These are phyloP conservation scores for Nansenia antarctica DNA, from an alignment of 2,113 vertebrate genomes.

Conservation along the genomic window DNA sequence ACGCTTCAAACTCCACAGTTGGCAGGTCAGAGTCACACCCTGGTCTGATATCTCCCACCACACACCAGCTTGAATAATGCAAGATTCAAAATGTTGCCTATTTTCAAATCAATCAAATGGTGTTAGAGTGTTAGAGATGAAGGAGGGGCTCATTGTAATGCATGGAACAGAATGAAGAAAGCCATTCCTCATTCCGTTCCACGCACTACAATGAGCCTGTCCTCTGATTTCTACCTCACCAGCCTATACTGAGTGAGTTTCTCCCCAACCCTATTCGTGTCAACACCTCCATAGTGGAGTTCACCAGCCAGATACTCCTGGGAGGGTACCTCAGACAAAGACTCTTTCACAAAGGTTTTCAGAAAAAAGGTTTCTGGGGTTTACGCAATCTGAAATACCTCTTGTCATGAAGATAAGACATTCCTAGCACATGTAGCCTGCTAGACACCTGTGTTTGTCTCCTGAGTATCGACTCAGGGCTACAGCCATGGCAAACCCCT, in stretches of 20 bases:
- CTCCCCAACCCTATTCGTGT: not conserved
- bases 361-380: conserved; percentile 4
- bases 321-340: conserved; percentile 46
- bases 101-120: too few relatives aligned
- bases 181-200: too few relatives aligned
- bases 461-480: not conserved
- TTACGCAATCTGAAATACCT: conserved; percentile 44
- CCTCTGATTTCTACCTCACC: too few relatives aligned
- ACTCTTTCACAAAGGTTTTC: conserved; percentile 37
- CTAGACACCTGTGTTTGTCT: not conserved
- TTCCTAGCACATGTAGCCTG: conserved; percentile 23
- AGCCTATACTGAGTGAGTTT: not conserved
- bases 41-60: not conserved
- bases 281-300: conserved; percentile 10
- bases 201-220: too few relatives aligned
- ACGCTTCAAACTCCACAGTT: conserved; percentile 80
- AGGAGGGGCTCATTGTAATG: too few relatives aligned
- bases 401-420: conserved; percentile 31
- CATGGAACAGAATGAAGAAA: too few relatives aligned
- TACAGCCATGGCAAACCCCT: not conserved
- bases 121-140: too few relatives aligned
- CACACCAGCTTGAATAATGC: too few relatives aligned
- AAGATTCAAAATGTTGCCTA: not conserved
- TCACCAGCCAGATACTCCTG: conserved; percentile 31
- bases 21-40: conserved; percentile 81